Evolutionary conservation across 2,113 vertebrate species (phyloP), one percentile per base, ranked within the genome.

Genomic region (Marmota flaviventris): DNA sequence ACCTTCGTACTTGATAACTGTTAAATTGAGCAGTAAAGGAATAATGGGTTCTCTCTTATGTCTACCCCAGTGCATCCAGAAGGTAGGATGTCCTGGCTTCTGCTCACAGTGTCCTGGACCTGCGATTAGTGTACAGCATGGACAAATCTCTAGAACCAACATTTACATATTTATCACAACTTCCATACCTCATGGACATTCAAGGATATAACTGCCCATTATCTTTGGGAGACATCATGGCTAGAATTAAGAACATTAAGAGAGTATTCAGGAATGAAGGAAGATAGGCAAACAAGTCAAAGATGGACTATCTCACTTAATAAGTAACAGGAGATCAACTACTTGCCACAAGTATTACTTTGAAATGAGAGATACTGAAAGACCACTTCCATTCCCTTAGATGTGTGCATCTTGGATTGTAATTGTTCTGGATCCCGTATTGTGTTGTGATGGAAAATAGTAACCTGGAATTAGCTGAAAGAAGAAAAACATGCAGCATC

Each of bases 21-120:
- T 87, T 89, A 27, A 8, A 39, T 4, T 86, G 70, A 95, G 24
- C 25, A 27, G 42, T 11, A 73, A 70, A 79, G 67, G 88, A 85
- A 92, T 29, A 97, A 85, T 85, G 88, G 24, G 76, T 77, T 84
- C 91, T 89, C 20, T 72, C 51, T 70, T 34, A 18, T 0, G 14
- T 63, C 9, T 12, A 5, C 6, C 0, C 7, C 0, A 1, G 37
- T 16, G 24, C 48, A 58, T 29, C 6, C 16, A 45, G 45, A 27
- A 65, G 10, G 4, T 25, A 20, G 4, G 2, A 18, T 78, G 73
- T 67, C 53, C 92, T 72, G n/a, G 6, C 18, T 70, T 37, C 34
- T 16, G 85, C 39, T 88, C 78, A 12, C 27, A 58, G 70, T 3
- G 78, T 91, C 73, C 85, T 29, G 18, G 3, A 37, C 25, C 4